These are phyloP conservation scores for Siniperca chuatsi DNA, from an alignment of 2,113 vertebrate genomes.

Conservation along the genomic window DNA sequence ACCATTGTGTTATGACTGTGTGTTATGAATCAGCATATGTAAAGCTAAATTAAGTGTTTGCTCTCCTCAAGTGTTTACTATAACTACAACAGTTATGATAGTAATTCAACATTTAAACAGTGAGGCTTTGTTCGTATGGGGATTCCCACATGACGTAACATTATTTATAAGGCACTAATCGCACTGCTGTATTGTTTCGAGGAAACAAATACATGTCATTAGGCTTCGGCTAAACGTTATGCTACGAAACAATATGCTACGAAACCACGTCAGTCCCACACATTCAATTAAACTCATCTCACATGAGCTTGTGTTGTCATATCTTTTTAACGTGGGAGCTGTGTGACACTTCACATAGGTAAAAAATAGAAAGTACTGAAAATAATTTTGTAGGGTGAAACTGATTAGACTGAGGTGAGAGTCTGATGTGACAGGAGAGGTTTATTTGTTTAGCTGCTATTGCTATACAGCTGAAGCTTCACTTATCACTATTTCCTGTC, in stretches of 20 bases:
- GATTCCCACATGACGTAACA: slow-evolving; percentile 16
- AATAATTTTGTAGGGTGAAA: not conserved
- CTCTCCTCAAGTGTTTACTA: not conserved
- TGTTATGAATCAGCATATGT: not conserved
- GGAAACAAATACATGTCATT: rapidly evolving
- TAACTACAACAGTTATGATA: not conserved
- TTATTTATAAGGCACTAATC: no score
- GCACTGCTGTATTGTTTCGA: not conserved
- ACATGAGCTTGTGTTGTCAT: not conserved
- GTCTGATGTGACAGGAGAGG: no score
- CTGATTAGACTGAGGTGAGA: not conserved
- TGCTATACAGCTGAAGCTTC: not conserved
- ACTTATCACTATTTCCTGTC: not conserved
- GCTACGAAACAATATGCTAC: not conserved
- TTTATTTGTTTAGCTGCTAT: not conserved
- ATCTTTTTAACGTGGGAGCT: not conserved
- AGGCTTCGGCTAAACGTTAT: no score
- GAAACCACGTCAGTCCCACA: not conserved
- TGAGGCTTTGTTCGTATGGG: not conserved
- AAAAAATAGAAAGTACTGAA: not conserved
- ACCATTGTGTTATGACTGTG: not conserved
- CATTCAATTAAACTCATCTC: not conserved
- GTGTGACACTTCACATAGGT: not conserved
- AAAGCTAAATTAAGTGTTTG: not conserved
- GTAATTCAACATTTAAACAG: not conserved